A percentile compares a stretch with the other conserved stretches of the same genome.
phyloP scores from a whole-genome alignment of 2,113 vertebrate genomes.

The Heterocephalus glaber region DNA sequence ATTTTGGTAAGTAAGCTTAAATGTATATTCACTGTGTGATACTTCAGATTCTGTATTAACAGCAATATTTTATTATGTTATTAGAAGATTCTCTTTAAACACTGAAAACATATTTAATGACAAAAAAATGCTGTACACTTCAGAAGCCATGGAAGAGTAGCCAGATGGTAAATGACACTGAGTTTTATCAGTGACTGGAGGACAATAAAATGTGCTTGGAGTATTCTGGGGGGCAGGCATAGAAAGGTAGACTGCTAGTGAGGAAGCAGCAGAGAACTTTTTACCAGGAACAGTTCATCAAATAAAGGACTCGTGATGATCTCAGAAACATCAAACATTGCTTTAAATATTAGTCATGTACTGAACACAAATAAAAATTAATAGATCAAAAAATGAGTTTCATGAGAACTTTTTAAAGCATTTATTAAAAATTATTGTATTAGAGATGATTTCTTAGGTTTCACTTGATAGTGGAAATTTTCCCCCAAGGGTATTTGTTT shows the following conservation, averaged over 20 bases:
- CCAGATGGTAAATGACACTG: slow-evolving; percentile 25
- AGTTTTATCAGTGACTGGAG: slow-evolving; percentile 60
- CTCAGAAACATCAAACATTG: neutral
- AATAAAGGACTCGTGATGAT: neutral
- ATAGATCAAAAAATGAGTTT: neutral
- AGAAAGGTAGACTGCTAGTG: neutral
- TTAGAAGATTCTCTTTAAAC: slow-evolving; percentile 6
- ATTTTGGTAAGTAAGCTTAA: slow-evolving; percentile 15
- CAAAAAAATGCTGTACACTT: slow-evolving; percentile 23
- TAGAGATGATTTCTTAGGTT: neutral
- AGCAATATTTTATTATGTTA: neutral
- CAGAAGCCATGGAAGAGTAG: slow-evolving; percentile 41
- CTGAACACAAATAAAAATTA: neutral
- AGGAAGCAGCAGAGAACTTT: neutral
- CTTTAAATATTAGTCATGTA: slow-evolving; percentile 25
- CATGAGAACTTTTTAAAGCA: neutral
- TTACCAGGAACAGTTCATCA: neutral
- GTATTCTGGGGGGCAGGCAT: neutral
- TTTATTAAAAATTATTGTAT: neutral
- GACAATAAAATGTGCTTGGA: slow-evolving; percentile 12
- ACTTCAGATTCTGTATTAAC: neutral
- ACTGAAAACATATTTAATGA: slow-evolving; percentile 22
- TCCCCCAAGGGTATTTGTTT: slow-evolving; percentile 6
- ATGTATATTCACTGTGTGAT: neutral
- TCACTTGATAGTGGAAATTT: slow-evolving; percentile 31